Percentiles rank a stretch among this genome's conserved stretches.
phyloP scores from a whole-genome alignment of 2,888 invertebrate genomes.

The Ochropleura leucogaster region DNA sequence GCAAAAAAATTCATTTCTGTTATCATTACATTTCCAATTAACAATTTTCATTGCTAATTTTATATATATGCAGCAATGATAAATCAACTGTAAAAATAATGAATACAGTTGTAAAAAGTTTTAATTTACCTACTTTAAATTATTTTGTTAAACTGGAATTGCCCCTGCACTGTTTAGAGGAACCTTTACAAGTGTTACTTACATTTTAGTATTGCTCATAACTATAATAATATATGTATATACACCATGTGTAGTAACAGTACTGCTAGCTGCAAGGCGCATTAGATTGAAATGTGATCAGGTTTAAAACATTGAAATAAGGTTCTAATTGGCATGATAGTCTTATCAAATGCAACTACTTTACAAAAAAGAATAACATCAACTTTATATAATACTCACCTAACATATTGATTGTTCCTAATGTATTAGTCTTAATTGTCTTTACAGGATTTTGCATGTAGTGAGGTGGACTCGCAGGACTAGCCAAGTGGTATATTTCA shows the following conservation, averaged over 20 bases:
- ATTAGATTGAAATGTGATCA: not conserved
- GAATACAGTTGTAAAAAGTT: slow-evolving; percentile 13
- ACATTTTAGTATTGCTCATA: not conserved
- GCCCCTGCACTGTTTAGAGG: too few species aligned
- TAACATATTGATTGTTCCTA: slow-evolving; percentile 98
- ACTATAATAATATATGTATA: too few species aligned
- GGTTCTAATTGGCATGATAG: slow-evolving; percentile 4
- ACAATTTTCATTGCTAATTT: slow-evolving; percentile 3
- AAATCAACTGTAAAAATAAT: slow-evolving; percentile 10
- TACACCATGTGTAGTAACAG: not conserved
- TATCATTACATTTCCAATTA: slow-evolving; percentile 14
- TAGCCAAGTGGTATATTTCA: slow-evolving; percentile 99
- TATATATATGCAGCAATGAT: slow-evolving; percentile 4
- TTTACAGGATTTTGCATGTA: slow-evolving; percentile 99
- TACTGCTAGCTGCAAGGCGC: not conserved
- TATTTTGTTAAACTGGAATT: not conserved
- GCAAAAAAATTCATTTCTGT: slow-evolving; percentile 7
- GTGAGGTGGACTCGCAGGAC: slow-evolving; percentile 99
- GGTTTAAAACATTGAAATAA: not conserved
- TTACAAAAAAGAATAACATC: not conserved
- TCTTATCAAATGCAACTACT: not conserved
- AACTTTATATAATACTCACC: slow-evolving; percentile 87
- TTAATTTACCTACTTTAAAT: slow-evolving; percentile 16
- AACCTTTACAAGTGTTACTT: not conserved
- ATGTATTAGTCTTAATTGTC: slow-evolving; percentile 99